phyloP scores from a whole-genome alignment of 2,797 vertebrate genomes.

The Hipposideros larvatus region DNA sequence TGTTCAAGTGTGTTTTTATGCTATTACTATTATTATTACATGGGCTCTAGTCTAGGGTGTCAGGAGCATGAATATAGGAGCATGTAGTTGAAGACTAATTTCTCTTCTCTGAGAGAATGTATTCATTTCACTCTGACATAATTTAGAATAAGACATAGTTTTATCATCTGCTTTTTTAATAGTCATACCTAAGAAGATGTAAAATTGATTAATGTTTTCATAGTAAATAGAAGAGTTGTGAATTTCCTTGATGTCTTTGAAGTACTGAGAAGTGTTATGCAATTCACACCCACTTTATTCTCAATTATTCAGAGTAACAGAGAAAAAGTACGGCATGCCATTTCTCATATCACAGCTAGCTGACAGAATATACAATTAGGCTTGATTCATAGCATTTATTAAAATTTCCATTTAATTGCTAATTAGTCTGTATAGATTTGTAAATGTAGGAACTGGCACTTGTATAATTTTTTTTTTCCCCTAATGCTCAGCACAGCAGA shows the following conservation, averaged over 20 bases:
- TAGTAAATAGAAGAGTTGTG: slow-evolving; percentile 54
- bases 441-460: slow-evolving; percentile 72
- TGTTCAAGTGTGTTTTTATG: slow-evolving; percentile 52
- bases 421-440: slow-evolving; percentile 83
- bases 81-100: slow-evolving; percentile 4
- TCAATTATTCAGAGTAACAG: slow-evolving; percentile 71
- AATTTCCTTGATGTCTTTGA: slow-evolving; percentile 67
- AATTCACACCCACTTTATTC: slow-evolving; percentile 72
- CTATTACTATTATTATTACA: slow-evolving; percentile 53
- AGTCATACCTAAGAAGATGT: slow-evolving; percentile 33
- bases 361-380: slow-evolving; percentile 79
- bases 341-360: slow-evolving; percentile 70
- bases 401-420: slow-evolving; percentile 83
- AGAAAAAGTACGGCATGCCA: slow-evolving; percentile 64
- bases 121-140: slow-evolving; percentile 23
- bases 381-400: slow-evolving; percentile 84
- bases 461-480: slow-evolving; percentile 21
- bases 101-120: slow-evolving; percentile 54
- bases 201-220: slow-evolving; percentile 67
- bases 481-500: slow-evolving; percentile 45
- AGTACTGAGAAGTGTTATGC: slow-evolving; percentile 20
- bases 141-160: not conserved
- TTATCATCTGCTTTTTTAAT: slow-evolving; percentile 52
- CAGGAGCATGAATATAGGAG: not conserved
- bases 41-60: not conserved